Conservation (phyloP, 2,113 vertebrate genomes). For the Crocuta crocuta region DNA sequence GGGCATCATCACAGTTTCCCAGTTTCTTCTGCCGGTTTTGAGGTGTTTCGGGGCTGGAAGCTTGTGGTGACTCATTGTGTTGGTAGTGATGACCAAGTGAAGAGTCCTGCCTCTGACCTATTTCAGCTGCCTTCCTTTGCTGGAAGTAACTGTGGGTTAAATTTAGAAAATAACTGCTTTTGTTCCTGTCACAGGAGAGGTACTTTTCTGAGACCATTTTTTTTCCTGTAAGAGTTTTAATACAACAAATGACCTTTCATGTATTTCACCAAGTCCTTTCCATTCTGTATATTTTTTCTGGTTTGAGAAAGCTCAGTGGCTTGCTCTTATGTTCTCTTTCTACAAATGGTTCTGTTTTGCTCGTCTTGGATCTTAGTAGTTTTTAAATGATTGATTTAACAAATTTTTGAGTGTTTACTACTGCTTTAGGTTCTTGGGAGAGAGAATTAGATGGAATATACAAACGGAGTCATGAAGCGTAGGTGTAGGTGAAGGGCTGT, state of each 20-base stretch:
- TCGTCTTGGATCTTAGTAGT: neutral
- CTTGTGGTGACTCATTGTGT: neutral
- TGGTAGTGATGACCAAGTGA: neutral
- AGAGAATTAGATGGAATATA: neutral
- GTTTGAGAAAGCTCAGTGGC: constrained; percentile 9
- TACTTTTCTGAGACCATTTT: neutral
- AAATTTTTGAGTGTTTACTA: neutral
- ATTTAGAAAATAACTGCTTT: constrained; percentile 4
- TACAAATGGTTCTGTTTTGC: neutral
- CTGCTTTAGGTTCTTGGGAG: neutral
- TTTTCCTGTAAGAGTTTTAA: neutral
- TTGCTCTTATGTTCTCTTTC: neutral
- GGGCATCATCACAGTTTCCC: neutral
- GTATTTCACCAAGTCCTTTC: neutral
- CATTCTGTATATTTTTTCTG: neutral
- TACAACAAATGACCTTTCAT: neutral
- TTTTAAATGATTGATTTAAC: constrained; percentile 6
- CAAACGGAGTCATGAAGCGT: neutral
- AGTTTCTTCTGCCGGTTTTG: neutral
- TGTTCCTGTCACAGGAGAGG: neutral
- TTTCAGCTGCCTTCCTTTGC: neutral
- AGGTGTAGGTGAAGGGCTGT: neutral
- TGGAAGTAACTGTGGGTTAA: neutral
- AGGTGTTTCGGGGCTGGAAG: neutral
- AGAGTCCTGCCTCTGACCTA: neutral